Percentiles rank a stretch among this genome's conserved stretches.
Evolutionary conservation across 2,113 vertebrate genomes (phyloP).

Genomic region (Acanthochromis polyacanthus): DNA sequence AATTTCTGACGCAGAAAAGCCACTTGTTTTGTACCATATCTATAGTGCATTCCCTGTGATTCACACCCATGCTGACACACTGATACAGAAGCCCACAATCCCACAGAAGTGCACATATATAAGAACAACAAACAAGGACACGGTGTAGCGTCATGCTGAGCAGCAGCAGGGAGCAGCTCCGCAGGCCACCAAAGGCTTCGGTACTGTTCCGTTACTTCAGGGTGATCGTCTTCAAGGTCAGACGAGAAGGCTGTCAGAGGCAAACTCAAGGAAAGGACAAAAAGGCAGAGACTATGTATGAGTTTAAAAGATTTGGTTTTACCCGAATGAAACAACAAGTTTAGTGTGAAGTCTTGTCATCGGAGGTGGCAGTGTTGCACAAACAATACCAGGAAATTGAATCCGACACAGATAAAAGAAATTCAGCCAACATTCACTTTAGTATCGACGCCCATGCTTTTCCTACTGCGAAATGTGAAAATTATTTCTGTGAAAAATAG

Average conservation of each 20-base stretch:
- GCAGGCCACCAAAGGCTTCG: slow-evolving; percentile 30
- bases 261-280: slow-evolving; percentile 5
- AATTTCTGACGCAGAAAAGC: background rate
- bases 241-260: slow-evolving; percentile 26
- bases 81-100: slow-evolving; percentile 23
- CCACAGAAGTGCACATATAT: slow-evolving; percentile 21
- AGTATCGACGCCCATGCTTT: too few species aligned
- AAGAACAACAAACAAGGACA: slow-evolving; percentile 65
- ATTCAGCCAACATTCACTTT: too few species aligned
- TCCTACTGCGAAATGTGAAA: too few species aligned
- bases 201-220: slow-evolving; percentile 40
- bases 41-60: background rate
- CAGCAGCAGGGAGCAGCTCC: slow-evolving; percentile 55
- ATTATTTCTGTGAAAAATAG: too few species aligned
- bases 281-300: background rate
- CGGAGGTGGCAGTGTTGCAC: too few species aligned
- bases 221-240: slow-evolving; percentile 55
- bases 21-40: background rate
- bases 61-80: background rate
- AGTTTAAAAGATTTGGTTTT: too few species aligned
- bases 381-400: too few species aligned
- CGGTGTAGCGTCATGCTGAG: slow-evolving; percentile 34
- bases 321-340: background rate
- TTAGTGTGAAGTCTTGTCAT: too few species aligned
- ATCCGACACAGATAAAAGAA: too few species aligned